Percentiles rank a stretch among this genome's conserved stretches.
phyloP scores from a whole-genome alignment of 2,888 invertebrate species.

The Operophtera brumata region DNA sequence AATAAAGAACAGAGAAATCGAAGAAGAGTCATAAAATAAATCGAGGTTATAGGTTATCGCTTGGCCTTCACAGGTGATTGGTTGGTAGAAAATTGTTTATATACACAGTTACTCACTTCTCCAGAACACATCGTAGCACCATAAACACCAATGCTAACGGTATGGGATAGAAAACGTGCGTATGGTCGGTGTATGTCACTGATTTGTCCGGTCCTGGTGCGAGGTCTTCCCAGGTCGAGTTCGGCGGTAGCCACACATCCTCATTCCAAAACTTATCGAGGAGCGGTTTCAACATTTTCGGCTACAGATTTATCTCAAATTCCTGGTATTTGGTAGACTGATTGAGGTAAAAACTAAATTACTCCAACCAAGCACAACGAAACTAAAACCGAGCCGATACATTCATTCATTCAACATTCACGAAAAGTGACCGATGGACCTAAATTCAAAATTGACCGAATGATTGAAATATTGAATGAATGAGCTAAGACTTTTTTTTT shows the following conservation, averaged over 20 bases:
- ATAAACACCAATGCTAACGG: slow-evolving; percentile 91
- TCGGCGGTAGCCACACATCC: slow-evolving; percentile 95
- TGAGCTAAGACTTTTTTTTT: too few relatives aligned
- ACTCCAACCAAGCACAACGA: slow-evolving; percentile 10
- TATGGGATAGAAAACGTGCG: slow-evolving; percentile 90
- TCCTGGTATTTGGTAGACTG: slow-evolving; percentile 5
- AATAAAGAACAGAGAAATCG: slow-evolving; percentile 14
- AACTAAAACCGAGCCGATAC: slow-evolving; percentile 5
- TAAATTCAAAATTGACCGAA: background rate
- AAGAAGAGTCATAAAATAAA: slow-evolving; percentile 14
- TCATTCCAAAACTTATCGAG: slow-evolving; percentile 88
- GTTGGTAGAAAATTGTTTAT: slow-evolving; percentile 19
- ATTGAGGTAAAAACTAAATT: slow-evolving; percentile 18
- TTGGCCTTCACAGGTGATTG: slow-evolving; percentile 25
- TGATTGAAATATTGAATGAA: background rate
- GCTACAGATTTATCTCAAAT: slow-evolving; percentile 30
- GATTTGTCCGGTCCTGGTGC: slow-evolving; percentile 87
- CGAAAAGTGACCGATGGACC: background rate
- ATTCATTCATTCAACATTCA: slow-evolving; percentile 2
- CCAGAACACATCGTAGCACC: slow-evolving; percentile 87
- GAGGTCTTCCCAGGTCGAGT: slow-evolving; percentile 93
- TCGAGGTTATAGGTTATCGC: slow-evolving; percentile 35
- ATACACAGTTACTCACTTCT: slow-evolving; percentile 85
- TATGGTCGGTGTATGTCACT: slow-evolving; percentile 88
- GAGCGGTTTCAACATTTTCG: slow-evolving; percentile 62